Conservation (phyloP, 2,113 vertebrate species). For the Microtus montanus region DNA sequence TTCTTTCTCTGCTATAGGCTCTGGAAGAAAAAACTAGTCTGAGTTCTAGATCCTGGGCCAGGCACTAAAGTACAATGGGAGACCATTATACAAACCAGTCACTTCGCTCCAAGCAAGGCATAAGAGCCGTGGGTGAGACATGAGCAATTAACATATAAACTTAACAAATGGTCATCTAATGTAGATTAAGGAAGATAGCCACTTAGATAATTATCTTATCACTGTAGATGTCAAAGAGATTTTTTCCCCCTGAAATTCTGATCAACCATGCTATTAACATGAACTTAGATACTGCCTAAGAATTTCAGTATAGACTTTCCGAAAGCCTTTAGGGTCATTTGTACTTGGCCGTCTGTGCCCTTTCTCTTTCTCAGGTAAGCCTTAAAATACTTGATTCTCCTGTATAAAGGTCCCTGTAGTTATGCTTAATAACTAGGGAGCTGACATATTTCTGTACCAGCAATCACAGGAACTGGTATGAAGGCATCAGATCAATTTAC, state of each 20-base stretch:
- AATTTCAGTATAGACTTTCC: neutral
- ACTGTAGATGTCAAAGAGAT: neutral
- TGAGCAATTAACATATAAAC: neutral
- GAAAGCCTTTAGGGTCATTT: neutral
- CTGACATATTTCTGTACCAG: neutral
- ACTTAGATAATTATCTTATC: neutral
- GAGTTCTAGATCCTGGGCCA: neutral
- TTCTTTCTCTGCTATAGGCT: neutral
- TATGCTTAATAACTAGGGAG: neutral
- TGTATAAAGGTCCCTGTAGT: neutral
- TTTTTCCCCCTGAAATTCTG: slow-evolving; percentile 19
- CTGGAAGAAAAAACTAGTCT: slow-evolving; percentile 7
- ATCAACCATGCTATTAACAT: neutral
- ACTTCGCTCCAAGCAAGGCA: neutral
- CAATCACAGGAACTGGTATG: neutral
- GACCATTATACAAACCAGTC: neutral
- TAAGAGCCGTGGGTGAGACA: neutral
- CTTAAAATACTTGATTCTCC: neutral
- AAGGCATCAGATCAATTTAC: neutral
- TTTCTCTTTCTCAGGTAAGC: neutral
- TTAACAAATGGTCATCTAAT: neutral
- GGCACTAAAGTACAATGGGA: neutral
- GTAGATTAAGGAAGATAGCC: neutral
- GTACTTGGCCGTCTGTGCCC: neutral
- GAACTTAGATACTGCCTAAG: neutral